Conservation (phyloP, 2,888 invertebrate genomes). For the Psococerastis gibbosa region DNA sequence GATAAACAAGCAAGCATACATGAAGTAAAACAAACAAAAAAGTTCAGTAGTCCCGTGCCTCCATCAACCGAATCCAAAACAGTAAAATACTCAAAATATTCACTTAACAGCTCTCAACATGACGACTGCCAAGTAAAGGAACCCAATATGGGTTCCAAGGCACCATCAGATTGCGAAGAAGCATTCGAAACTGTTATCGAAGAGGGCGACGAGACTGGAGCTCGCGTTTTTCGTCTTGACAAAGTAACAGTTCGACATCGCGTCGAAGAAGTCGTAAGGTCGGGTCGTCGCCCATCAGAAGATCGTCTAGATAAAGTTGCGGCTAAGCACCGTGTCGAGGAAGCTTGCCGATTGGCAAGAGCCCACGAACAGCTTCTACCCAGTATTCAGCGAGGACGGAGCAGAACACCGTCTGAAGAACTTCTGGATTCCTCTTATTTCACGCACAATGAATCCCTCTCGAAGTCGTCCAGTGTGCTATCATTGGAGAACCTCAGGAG, state of each 20-base stretch:
- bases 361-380: neutral
- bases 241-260: slow-evolving; percentile 45
- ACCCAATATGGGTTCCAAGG: slow-evolving; percentile 20
- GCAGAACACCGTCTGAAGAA: slow-evolving; percentile 36
- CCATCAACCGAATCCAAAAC: too few relatives aligned
- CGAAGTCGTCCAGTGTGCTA: slow-evolving; percentile 2
- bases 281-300: slow-evolving; percentile 7
- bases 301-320: neutral
- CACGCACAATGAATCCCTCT: slow-evolving; percentile 4
- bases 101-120: neutral
- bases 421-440: slow-evolving; percentile 27
- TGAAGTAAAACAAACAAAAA: too few relatives aligned
- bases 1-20: too few relatives aligned
- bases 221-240: slow-evolving; percentile 51
- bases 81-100: too few relatives aligned
- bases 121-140: neutral
- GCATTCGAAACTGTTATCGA: slow-evolving; percentile 33
- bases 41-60: too few relatives aligned
- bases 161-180: slow-evolving; percentile 27
- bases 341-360: slow-evolving; percentile 15
- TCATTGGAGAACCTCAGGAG: slow-evolving; percentile 10
- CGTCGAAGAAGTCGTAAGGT: slow-evolving; percentile 32
- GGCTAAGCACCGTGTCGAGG: slow-evolving; percentile 16
- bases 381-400: slow-evolving; percentile 18
- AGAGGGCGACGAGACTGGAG: slow-evolving; percentile 39